phyloP scores from a whole-genome alignment of 2,888 invertebrate species.

The Sycophila texana region DNA sequence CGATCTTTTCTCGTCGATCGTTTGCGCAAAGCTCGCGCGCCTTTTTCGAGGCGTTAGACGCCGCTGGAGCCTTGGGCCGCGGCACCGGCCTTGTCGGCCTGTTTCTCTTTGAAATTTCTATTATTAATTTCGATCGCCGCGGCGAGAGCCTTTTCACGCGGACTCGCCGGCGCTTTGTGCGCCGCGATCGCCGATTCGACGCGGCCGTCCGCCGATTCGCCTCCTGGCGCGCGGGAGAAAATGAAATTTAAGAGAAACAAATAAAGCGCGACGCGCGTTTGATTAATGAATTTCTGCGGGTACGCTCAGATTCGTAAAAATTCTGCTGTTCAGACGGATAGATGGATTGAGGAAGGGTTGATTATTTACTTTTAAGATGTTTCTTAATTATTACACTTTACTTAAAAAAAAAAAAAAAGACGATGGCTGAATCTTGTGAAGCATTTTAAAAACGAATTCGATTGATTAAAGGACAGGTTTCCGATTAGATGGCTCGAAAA shows the following conservation, averaged over 20 bases:
- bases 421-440: too few species aligned
- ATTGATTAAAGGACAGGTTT: too few species aligned
- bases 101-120: not conserved
- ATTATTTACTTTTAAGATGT: too few species aligned
- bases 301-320: not conserved
- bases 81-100: not conserved
- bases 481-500: too few species aligned
- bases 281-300: conserved; percentile 1
- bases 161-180: not conserved
- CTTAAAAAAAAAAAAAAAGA: too few species aligned
- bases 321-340: not conserved
- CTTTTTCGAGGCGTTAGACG: not conserved
- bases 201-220: not conserved
- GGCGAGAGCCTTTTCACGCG: not conserved
- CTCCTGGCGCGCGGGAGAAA: not conserved
- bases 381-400: too few species aligned
- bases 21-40: not conserved
- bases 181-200: not conserved
- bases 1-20: not conserved
- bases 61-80: not conserved
- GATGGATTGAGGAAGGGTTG: too few species aligned
- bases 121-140: not conserved
- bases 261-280: not conserved
- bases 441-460: too few species aligned
- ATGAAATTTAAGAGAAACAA: not conserved